Evolutionary conservation across 2,113 vertebrate genomes (phyloP).

Genomic region (Brachypteracias leptosomus): DNA sequence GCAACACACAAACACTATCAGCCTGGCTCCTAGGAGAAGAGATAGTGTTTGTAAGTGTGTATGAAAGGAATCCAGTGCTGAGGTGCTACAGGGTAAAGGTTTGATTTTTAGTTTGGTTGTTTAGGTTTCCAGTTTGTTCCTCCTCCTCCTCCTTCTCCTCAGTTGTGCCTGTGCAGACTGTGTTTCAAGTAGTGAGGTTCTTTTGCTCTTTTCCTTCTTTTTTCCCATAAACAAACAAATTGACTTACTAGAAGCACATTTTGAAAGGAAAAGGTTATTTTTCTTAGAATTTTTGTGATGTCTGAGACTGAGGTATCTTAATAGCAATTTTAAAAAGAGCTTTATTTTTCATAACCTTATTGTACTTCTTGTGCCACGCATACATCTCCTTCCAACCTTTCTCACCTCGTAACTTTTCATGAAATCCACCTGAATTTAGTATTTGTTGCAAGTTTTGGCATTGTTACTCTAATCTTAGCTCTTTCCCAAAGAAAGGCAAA

Average conservation of each 20-base stretch:
- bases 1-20: neutral
- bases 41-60: neutral
- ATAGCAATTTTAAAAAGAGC: neutral
- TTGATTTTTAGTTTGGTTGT: neutral
- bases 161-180: neutral
- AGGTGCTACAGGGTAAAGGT: neutral
- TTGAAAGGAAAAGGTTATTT: neutral
- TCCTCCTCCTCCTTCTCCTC: neutral
- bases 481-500: conserved; percentile 4
- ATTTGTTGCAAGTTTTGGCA: neutral
- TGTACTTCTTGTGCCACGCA: neutral
- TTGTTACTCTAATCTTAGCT: neutral
- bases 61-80: neutral
- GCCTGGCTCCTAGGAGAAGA: neutral
- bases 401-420: neutral
- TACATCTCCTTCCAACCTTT: neutral
- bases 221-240: neutral
- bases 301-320: neutral
- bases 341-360: neutral
- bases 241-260: neutral
- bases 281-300: neutral
- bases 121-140: neutral
- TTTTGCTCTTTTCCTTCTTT: neutral
- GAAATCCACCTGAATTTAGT: neutral
- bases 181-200: neutral